Base-by-base conservation (phyloP, 2,797 vertebrate genomes). In the Esox lucius region DNA sequence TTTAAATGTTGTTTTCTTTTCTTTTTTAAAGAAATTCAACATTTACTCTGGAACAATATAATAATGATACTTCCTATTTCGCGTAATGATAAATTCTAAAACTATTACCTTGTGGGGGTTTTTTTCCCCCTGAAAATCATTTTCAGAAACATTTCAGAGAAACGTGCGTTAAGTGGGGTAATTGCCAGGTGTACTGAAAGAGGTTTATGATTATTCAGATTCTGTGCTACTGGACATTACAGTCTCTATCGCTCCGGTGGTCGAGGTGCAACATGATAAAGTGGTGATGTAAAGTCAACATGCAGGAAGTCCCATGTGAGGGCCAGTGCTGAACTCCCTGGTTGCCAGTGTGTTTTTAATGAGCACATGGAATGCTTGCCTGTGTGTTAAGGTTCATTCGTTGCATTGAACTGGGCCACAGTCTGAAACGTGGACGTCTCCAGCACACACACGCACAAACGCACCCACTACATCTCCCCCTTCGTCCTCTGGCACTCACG, bases 401-500 rank as follows among this genome's bases (percentile, higher is more conserved):
- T 12, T 64, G 61, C 28, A 28, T 15, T 64, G 61, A 64, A 26
- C 26, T 16, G 61, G 61, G 26, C 61, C 61, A 28, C 5, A 26
- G n/a, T 64, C 16, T 48, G 3, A 46, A 35, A 31, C 8, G 4
- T 3, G 5, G 64, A 17, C 13, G 22, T 24, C 26, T 61, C 73
- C 9, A 28, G 33, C 53, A 51, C 66, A 16, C 35, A 51, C 66
- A 16, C 35, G 8, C 65, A 26, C 59, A 67, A 35, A 39, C 35
- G 5, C 7, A 5, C 69, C 70, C 75, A 77, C 80, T 35, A 70
- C 71, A 16, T 31, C 33, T 66, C 66, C 68, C 75, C 78, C 79
- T 26, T 33, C 66, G 39, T 72, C 53, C 56, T 59, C 39, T 28
- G 67, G n/a, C 28, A 48, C 28, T 62, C 17, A 5, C 46, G 66